phyloP scores from a whole-genome alignment of 2,888 invertebrate genomes.

The Pterobdella sp. region DNA sequence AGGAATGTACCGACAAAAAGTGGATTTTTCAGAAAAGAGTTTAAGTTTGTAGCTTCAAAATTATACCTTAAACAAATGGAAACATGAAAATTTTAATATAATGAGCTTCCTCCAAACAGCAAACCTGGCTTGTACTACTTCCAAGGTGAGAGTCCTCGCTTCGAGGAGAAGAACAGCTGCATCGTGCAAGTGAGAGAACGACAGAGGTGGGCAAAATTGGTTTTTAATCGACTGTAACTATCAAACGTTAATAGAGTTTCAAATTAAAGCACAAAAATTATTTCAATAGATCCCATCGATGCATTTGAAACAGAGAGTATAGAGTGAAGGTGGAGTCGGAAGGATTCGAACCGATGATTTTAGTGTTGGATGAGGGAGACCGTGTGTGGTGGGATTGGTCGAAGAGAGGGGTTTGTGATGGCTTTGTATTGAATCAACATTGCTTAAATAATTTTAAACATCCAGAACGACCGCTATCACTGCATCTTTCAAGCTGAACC shows the following conservation, averaged over 20 bases:
- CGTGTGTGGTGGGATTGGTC: constrained; percentile 52
- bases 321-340: constrained; percentile 47
- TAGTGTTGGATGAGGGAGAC: constrained; percentile 51
- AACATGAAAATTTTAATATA: not conserved
- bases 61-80: too few relatives aligned
- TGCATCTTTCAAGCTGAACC: constrained; percentile 50
- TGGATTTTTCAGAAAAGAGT: constrained; percentile 45
- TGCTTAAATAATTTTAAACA: not conserved
- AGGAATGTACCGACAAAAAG: constrained; percentile 46
- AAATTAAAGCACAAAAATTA: not conserved
- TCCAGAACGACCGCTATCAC: constrained; percentile 48
- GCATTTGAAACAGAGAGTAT: constrained; percentile 43
- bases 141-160: constrained; percentile 43
- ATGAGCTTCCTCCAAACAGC: constrained; percentile 39
- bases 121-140: constrained; percentile 49
- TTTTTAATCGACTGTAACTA: not conserved
- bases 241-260: not conserved
- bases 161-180: constrained; percentile 45
- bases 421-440: not conserved
- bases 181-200: constrained; percentile 47
- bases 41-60: constrained; percentile 47
- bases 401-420: constrained; percentile 43
- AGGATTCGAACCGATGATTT: constrained; percentile 47
- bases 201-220: constrained; percentile 41
- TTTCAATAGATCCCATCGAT: not conserved